A percentile compares a stretch with the other conserved stretches of the same genome.
Evolutionary conservation across 23 tunicate species (phyloP).

Genomic region (Phallusia fumigata): DNA sequence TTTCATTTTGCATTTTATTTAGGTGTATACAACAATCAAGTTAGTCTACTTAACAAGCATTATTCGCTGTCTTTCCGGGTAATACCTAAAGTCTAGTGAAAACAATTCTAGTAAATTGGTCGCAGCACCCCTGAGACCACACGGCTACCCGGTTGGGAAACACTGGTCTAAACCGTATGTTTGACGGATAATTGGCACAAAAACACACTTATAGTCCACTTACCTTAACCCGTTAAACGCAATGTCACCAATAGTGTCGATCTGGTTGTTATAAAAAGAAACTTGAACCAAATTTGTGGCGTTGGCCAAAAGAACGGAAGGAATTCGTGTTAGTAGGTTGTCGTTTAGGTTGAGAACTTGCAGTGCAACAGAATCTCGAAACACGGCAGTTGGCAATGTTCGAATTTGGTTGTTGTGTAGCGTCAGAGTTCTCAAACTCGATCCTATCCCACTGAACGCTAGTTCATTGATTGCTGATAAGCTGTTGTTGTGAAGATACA

Average conservation of each 20-base stretch:
- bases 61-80: too few relatives aligned
- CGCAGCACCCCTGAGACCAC: too few relatives aligned
- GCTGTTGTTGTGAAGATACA: slow-evolving; percentile 49
- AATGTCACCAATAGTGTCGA: slow-evolving; percentile 24
- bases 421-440: slow-evolving; percentile 17
- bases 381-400: slow-evolving; percentile 7
- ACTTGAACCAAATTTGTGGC: slow-evolving; percentile 10
- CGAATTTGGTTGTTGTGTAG: slow-evolving; percentile 32
- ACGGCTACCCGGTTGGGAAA: too few relatives aligned
- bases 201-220: too few relatives aligned
- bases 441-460: slow-evolving; percentile 21
- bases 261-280: slow-evolving; percentile 31
- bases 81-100: too few relatives aligned
- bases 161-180: too few relatives aligned
- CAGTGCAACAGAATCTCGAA: slow-evolving; percentile 16
- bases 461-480: slow-evolving; percentile 25
- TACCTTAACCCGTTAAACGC: slow-evolving; percentile 38
- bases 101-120: too few relatives aligned
- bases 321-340: slow-evolving; percentile 11
- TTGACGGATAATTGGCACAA: too few relatives aligned
- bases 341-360: slow-evolving; percentile 42
- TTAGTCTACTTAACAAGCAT: too few relatives aligned
- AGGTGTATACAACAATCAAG: too few relatives aligned
- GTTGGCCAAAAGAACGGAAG: slow-evolving; percentile 11
- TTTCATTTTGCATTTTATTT: too few relatives aligned